Evolutionary conservation across 2,797 vertebrate species (phyloP).

Genomic region (Nannoperca australis): DNA sequence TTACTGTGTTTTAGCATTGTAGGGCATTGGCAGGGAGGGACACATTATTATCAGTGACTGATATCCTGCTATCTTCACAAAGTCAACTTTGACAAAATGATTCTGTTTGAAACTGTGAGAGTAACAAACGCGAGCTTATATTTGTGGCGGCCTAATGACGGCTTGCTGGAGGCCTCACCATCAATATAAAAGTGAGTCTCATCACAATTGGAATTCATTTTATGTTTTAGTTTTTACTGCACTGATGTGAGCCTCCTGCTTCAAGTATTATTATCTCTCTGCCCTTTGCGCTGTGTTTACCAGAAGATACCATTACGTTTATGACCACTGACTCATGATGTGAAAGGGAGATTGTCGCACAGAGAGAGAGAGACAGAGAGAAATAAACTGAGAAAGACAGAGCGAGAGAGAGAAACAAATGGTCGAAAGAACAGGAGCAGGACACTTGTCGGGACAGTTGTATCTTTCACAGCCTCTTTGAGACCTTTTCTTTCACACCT

Average conservation of each 20-base stretch:
- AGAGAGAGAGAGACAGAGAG: background rate
- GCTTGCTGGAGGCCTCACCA: background rate
- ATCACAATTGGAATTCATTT: background rate
- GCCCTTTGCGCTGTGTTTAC: slow-evolving; percentile 74
- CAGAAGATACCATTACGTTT: slow-evolving; percentile 57
- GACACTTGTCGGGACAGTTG: background rate
- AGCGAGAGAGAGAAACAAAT: background rate
- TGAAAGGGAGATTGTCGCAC: background rate
- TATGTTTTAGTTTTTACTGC: slow-evolving; percentile 6
- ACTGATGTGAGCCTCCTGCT: slow-evolving; percentile 4
- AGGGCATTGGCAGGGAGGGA: too few relatives aligned
- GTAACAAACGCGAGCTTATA: background rate
- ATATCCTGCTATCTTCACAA: background rate
- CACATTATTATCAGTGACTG: background rate
- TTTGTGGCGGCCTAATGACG: background rate
- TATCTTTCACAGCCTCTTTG: slow-evolving; percentile 4
- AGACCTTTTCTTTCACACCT: slow-evolving; percentile 47
- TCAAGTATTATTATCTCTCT: slow-evolving; percentile 58
- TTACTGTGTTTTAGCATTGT: background rate
- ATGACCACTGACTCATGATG: slow-evolving; percentile 48
- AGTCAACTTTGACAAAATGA: background rate
- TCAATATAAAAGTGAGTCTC: background rate
- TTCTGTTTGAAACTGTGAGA: background rate
- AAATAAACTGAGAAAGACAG: background rate
- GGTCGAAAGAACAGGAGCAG: background rate